Conservation (phyloP, 2,888 invertebrate species). For the Seladonia tumulorum region DNA sequence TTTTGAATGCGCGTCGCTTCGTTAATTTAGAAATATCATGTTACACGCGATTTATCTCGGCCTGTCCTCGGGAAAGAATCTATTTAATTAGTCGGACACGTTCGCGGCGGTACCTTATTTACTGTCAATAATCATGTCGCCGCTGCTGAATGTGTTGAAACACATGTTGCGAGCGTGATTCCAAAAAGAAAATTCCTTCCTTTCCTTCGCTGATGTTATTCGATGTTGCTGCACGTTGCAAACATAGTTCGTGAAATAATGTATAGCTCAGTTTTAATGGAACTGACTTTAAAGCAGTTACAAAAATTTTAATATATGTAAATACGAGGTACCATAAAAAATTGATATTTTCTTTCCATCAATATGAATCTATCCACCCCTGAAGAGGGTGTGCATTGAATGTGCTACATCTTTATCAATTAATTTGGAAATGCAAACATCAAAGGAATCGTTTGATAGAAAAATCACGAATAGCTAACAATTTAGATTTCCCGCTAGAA, state of each 20-base stretch:
- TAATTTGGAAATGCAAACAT: no score
- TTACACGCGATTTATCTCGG: slow-evolving; percentile 2
- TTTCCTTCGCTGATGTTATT: background rate
- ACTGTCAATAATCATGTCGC: background rate
- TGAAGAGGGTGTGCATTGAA: no score
- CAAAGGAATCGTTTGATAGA: no score
- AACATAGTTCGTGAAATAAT: background rate
- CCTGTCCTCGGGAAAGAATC: background rate
- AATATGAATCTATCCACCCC: no score
- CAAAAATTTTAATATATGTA: background rate
- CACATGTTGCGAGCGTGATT: background rate
- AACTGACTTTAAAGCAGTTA: background rate
- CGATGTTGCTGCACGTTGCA: background rate
- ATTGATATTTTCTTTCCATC: no score
- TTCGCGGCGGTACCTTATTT: background rate
- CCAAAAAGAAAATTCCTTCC: background rate
- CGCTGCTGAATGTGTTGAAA: background rate
- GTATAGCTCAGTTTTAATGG: background rate
- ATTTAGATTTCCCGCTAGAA: no score
- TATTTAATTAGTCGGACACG: background rate
- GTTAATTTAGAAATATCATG: slow-evolving; percentile 33
- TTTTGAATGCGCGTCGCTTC: slow-evolving; percentile 14
- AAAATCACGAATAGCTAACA: no score
- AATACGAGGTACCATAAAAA: no score
- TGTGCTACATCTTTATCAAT: no score